Percentiles rank a stretch among this genome's conserved stretches.
These are phyloP conservation scores for Siderastrea radians DNA, from an alignment of 92 coral and sea anemone genomes.

Conservation along the genomic window DNA sequence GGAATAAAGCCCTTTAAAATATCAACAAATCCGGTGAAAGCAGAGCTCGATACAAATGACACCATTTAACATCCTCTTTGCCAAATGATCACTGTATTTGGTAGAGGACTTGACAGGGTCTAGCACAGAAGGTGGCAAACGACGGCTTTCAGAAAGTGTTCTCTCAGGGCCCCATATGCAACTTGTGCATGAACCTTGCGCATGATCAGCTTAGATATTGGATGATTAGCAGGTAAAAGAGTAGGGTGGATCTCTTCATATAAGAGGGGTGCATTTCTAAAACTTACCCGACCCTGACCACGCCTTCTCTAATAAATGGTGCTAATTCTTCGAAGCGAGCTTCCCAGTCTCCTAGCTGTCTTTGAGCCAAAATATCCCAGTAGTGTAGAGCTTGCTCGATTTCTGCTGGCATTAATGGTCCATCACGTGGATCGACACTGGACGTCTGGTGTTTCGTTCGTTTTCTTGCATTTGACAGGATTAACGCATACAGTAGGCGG, in stretches of 20 bases:
- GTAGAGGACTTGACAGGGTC: constrained; percentile 33
- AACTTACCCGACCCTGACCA: constrained; percentile 47
- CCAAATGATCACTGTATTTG: constrained; percentile 31
- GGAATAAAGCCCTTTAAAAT: no score
- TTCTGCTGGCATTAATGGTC: constrained; percentile 21
- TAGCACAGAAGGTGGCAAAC: not conserved
- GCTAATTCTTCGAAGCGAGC: constrained; percentile 29
- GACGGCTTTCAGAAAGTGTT: constrained; percentile 54
- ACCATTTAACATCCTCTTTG: constrained; percentile 41
- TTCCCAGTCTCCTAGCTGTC: constrained; percentile 28
- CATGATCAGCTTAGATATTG: constrained; percentile 61
- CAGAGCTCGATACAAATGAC: constrained; percentile 49
- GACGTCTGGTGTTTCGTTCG: not conserved
- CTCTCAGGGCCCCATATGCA: constrained; percentile 51
- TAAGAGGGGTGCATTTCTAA: constrained; percentile 18
- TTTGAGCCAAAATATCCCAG: constrained; percentile 39
- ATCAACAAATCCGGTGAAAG: not conserved
- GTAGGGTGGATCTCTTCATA: constrained; percentile 64
- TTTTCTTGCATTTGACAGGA: constrained; percentile 26
- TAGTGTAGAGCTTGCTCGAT: constrained; percentile 38
- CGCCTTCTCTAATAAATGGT: constrained; percentile 47
- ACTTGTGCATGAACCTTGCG: constrained; percentile 15
- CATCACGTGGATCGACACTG: not conserved
- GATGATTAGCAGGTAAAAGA: constrained; percentile 52
- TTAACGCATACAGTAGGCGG: constrained; percentile 8